These are phyloP conservation scores for Pammene aurita DNA, from an alignment of 2,888 invertebrate species.

Conservation along the genomic window DNA sequence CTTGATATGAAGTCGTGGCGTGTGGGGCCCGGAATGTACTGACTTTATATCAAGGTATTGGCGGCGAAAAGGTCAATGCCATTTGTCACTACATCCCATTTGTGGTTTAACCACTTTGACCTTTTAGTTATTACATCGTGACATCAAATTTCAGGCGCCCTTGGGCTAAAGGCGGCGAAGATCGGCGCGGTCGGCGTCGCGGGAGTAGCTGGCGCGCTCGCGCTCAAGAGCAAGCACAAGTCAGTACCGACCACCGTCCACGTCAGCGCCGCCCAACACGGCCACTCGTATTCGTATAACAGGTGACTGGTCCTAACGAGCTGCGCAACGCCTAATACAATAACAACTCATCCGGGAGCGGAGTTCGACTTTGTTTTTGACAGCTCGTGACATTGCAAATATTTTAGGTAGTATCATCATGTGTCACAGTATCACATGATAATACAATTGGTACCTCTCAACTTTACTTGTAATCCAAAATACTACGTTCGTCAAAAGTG, in stretches of 20 bases:
- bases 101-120: too few species aligned
- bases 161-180: constrained; percentile 75
- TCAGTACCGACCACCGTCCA: constrained; percentile 47
- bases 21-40: too few species aligned
- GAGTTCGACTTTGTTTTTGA: background rate
- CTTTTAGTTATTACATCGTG: too few species aligned
- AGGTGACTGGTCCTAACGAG: constrained; percentile 46
- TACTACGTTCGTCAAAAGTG: too few species aligned
- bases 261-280: constrained; percentile 38
- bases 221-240: constrained; percentile 65
- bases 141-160: constrained; percentile 33
- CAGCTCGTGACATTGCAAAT: background rate
- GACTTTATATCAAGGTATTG: too few species aligned
- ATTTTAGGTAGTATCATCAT: too few species aligned
- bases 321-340: constrained; percentile 38
- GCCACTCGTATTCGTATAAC: constrained; percentile 49
- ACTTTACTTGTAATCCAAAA: too few species aligned
- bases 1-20: too few species aligned
- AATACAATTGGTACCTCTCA: too few species aligned
- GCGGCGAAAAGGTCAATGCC: too few species aligned
- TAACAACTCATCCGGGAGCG: constrained; percentile 29
- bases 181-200: constrained; percentile 65
- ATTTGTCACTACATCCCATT: too few species aligned
- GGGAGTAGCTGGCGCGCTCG: constrained; percentile 68
- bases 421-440: too few species aligned